These are phyloP conservation scores for Ovis canadensis DNA, from an alignment of 2,113 vertebrate genomes.

Conservation along the genomic window DNA sequence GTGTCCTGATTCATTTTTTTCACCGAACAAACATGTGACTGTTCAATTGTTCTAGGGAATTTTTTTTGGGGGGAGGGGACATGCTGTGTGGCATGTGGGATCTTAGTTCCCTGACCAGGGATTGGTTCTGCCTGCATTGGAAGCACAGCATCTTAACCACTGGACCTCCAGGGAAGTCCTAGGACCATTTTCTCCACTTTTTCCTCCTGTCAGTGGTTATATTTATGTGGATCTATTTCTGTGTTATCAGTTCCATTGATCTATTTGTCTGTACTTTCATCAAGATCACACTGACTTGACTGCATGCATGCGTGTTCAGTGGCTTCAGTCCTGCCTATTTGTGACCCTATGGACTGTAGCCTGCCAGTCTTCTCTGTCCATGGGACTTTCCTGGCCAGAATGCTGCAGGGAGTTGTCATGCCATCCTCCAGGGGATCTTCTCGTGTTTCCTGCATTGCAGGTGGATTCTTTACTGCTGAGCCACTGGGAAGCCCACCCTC, in stretches of 20 bases:
- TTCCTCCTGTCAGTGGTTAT: not conserved
- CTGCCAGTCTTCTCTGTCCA: not conserved
- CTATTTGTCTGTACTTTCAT: not conserved
- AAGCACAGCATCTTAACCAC: not conserved
- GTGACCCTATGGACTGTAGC: not conserved
- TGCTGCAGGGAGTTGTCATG: not conserved
- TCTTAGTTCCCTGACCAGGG: not conserved
- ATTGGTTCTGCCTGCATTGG: not conserved
- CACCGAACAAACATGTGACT: not conserved
- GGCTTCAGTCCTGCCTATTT: not conserved
- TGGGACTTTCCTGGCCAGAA: not conserved
- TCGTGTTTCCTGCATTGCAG: not conserved
- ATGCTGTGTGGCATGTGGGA: not conserved
- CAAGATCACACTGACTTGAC: not conserved
- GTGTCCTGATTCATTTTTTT: not conserved
- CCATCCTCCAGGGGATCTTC: not conserved
- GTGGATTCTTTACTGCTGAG: not conserved
- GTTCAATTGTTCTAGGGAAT: not conserved
- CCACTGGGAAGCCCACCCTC: not conserved
- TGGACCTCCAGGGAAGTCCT: not conserved
- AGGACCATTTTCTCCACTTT: not conserved
- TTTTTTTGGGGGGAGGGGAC: accelerated
- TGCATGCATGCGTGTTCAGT: not conserved
- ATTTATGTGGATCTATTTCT: not conserved
- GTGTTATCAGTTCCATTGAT: not conserved